Percentiles rank a stretch among this genome's conserved stretches.
These are phyloP conservation scores for Naso thynnoides DNA, from an alignment of 2,797 vertebrate species.

Conservation along the genomic window DNA sequence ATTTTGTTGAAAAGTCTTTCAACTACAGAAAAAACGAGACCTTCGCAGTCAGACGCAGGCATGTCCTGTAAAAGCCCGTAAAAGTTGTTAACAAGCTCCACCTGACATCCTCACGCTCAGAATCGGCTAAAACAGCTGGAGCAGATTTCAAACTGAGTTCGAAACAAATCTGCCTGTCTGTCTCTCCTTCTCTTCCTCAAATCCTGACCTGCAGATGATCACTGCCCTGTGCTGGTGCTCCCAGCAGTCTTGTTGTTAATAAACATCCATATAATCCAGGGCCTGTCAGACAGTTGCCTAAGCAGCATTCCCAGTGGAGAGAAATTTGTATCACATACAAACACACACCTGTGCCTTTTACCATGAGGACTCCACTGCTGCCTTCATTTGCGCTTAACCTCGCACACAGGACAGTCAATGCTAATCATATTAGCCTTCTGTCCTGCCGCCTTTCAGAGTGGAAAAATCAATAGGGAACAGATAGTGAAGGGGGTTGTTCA, in stretches of 20 bases:
- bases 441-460: slow-evolving; percentile 53
- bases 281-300: slow-evolving; percentile 16
- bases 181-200: neutral
- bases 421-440: slow-evolving; percentile 73
- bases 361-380: slow-evolving; percentile 1
- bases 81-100: slow-evolving; percentile 27
- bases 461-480: slow-evolving; percentile 60
- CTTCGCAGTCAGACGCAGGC: slow-evolving; percentile 5
- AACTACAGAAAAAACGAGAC: slow-evolving; percentile 2
- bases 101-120: slow-evolving; percentile 20
- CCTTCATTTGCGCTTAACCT: slow-evolving; percentile 31
- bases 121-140: slow-evolving; percentile 45
- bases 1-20: neutral
- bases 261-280: slow-evolving; percentile 12
- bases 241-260: slow-evolving; percentile 5
- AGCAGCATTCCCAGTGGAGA: slow-evolving; percentile 20
- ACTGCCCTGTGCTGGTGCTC: slow-evolving; percentile 1
- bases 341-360: slow-evolving; percentile 23
- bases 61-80: slow-evolving; percentile 8
- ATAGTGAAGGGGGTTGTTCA: slow-evolving; percentile 30
- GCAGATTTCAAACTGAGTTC: slow-evolving; percentile 42
- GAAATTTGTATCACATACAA: neutral
- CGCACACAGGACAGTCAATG: slow-evolving; percentile 48
- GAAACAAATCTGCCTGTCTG: slow-evolving; percentile 27
- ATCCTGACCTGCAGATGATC: slow-evolving; percentile 10